Evolutionary conservation across 2,888 invertebrate genomes (phyloP), one percentile per base, ranked within the genome.

Genomic region (Ashinkailepas kermadecensis): DNA sequence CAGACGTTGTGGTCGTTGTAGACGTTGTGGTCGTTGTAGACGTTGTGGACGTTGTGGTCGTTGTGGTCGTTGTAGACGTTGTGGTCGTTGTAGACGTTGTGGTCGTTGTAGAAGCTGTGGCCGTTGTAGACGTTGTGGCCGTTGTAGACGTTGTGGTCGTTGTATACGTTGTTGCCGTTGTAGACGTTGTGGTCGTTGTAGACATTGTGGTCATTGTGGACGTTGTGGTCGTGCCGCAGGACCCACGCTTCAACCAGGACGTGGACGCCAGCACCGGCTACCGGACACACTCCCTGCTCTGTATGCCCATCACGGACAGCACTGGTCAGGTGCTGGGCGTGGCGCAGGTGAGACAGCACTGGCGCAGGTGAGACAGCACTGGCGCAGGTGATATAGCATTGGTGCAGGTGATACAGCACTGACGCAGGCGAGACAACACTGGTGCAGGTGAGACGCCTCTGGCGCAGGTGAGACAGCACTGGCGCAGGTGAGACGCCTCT

Each of bases 251-350:
- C 88, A 97, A 96, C 90, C 94, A 95, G 87, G 95, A 95, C 88
- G 94, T 97, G 86, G 97, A 97, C 89, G 93, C 92, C 85, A 91
- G 93, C 88, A 97, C 97, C 54, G 97, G 97, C 80, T 97, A 96
- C 89, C 93, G 93, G 87, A 97, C 97, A 81, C 92, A 94, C 88
- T 95, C 95, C 82, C 91, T 97, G 85, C 91, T 97, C 83, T 97
- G 97, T 88, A 96, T 96, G 96, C 96, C 97, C 81, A 97, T 97
- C 87, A 94, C 95, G 89, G 97, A 97, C 89, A 94, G 93, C 87
- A 93, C 93, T 86, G 96, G 95, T 65, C 96, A 97, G 88, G 95
- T 98, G 85, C 93, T 98, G 85, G 99, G 98, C 54, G 97, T 99
- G 82, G 98, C 97, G 81, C 97, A 98, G 91, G 93, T 95, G 88